Percentiles rank a stretch among this genome's conserved stretches.
These are phyloP conservation scores for Drosophila aldrichi DNA, from an alignment of 2,888 invertebrate genomes.

Conservation along the genomic window DNA sequence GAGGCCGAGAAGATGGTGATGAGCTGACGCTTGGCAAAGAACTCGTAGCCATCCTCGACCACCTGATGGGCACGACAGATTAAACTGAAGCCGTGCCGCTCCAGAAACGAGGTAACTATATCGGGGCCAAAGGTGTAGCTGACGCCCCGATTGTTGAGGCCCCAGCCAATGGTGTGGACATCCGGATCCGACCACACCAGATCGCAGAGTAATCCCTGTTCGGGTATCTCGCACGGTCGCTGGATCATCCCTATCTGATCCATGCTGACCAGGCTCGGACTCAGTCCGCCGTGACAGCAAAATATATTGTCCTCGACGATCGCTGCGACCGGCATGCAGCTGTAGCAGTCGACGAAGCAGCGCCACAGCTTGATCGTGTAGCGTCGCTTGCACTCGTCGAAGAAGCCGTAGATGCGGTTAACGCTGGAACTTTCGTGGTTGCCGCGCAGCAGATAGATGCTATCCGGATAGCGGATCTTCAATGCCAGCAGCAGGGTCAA, in stretches of 20 bases:
- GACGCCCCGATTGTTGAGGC: conserved; percentile 98
- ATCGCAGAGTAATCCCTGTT: conserved; percentile 97
- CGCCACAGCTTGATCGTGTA: conserved; percentile 99
- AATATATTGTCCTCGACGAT: conserved; percentile 91
- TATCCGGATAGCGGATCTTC: conserved; percentile 99
- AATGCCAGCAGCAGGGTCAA: conserved; percentile 97
- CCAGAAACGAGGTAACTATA: conserved; percentile 98
- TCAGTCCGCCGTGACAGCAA: conserved; percentile 92
- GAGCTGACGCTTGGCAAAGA: conserved; percentile 97
- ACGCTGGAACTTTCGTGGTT: conserved; percentile 99
- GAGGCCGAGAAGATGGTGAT: conserved; percentile 96
- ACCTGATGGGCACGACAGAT: conserved; percentile 90
- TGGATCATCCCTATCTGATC: conserved; percentile 98
- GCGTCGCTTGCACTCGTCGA: conserved; percentile 96
- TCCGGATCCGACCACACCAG: conserved; percentile 98
- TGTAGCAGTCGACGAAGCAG: conserved; percentile 99
- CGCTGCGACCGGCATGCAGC: conserved; percentile 96
- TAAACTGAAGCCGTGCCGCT: conserved; percentile 98
- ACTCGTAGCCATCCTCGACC: conserved; percentile 99
- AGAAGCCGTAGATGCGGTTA: conserved; percentile 98
- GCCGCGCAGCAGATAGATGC: conserved; percentile 96
- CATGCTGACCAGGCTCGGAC: conserved; percentile 96
- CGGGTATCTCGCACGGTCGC: conserved; percentile 98
- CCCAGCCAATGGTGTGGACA: conserved; percentile 98
- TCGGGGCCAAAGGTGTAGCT: conserved; percentile 99